Conservation (phyloP, 2,797 vertebrate genomes). For the Sylvilagus floridanus region DNA sequence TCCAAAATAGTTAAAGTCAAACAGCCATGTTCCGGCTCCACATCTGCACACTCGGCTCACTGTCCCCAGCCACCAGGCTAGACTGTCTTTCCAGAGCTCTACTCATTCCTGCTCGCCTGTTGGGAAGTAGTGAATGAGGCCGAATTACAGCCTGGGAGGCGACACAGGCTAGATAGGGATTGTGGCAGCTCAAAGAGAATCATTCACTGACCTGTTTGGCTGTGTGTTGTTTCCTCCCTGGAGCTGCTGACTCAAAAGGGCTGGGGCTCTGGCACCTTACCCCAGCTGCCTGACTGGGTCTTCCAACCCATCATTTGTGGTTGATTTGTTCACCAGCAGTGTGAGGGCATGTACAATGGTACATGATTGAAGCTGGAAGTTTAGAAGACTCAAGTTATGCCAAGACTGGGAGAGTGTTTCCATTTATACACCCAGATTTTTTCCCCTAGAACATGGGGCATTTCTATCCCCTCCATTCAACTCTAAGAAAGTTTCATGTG, state of each 20-base stretch:
- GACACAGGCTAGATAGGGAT: conserved; percentile 85
- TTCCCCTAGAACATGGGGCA: background rate
- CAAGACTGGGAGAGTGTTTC: conserved; percentile 3
- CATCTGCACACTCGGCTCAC: conserved; percentile 16
- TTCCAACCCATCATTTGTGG: conserved; percentile 61
- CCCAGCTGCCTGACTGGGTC: conserved; percentile 31
- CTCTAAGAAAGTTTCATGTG: conserved; percentile 62
- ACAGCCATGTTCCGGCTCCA: conserved; percentile 10
- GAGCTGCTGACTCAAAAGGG: conserved; percentile 66
- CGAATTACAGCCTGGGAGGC: conserved; percentile 87
- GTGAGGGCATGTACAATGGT: background rate
- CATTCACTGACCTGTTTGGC: conserved; percentile 89
- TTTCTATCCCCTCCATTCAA: conserved; percentile 9
- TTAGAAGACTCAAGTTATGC: background rate
- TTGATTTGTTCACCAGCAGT: conserved; percentile 63
- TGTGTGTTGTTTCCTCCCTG: conserved; percentile 75
- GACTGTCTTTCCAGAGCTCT: conserved; percentile 62
- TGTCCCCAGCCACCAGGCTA: background rate
- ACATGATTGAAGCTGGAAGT: background rate
- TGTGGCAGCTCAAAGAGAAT: conserved; percentile 88
- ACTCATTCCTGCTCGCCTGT: conserved; percentile 82
- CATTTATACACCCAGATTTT: background rate
- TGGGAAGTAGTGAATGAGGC: conserved; percentile 83
- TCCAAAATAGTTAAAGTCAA: conserved; percentile 68
- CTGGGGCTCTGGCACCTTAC: conserved; percentile 53